Evolutionary conservation across 2,113 vertebrate genomes (phyloP).

Genomic region (Riparia riparia): DNA sequence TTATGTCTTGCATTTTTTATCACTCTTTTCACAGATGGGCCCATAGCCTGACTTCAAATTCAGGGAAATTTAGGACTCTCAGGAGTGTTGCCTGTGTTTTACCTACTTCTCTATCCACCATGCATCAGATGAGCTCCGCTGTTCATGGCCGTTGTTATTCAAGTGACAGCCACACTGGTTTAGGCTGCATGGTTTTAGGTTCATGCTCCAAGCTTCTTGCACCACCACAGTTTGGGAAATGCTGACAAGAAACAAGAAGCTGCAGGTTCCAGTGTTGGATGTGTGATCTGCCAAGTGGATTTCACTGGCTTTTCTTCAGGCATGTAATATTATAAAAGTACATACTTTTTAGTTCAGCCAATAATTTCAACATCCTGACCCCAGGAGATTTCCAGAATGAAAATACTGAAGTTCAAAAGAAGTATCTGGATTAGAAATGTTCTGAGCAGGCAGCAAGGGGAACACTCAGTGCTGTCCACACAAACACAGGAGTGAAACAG

Average conservation of each 20-base stretch:
- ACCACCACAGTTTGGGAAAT: not conserved
- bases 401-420: not conserved
- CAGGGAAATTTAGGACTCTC: not conserved
- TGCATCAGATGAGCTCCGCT: not conserved
- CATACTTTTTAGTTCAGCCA: not conserved
- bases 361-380: not conserved
- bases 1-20: not conserved
- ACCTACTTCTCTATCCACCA: accelerated
- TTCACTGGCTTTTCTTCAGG: not conserved
- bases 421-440: not conserved
- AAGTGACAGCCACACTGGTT: accelerated
- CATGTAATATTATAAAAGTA: not conserved
- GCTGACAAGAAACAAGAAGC: not conserved
- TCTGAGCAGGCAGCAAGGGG: not conserved
- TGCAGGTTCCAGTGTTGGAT: not conserved
- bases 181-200: not conserved
- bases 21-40: not conserved
- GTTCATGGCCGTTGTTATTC: not conserved
- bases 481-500: not conserved
- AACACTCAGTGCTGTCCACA: not conserved
- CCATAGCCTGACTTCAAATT: not conserved
- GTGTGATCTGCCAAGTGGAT: not conserved
- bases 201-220: not conserved
- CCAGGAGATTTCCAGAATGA: not conserved
- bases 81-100: not conserved